Evolutionary conservation across 2,113 vertebrate genomes (phyloP), one percentile per base, ranked within the genome.

Genomic region (Periophthalmodon schlosseri): DNA sequence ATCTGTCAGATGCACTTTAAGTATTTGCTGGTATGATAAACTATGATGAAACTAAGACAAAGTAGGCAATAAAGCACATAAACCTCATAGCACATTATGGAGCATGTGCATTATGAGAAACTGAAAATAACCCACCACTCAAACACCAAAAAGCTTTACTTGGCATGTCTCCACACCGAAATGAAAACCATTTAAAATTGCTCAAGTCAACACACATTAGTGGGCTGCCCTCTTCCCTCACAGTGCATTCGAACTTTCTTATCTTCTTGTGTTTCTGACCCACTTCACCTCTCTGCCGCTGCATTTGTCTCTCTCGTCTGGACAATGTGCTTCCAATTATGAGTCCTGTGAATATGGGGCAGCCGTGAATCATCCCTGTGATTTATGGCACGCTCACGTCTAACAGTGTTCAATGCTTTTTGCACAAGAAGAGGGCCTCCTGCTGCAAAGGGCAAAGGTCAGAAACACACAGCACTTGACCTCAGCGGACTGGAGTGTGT

Each of bases 291-390:
- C 70, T 70, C 68, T 49, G 44, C 71, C 78, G 39, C 33, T 20
- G 72, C 66, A 70, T 75, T 75, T 60, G 57, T 60, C 49, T 75
- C 78, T 84, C 83, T 83, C 78, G 82, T 87, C 90, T 86, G 86
- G 66, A 36, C 90, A 95, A 95, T 94, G 87, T 96, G 96, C 90
- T 96, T 97, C 94, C 94, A 96, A 95, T 97, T 96, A 97, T 79
- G 90, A 93, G 93, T 92, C 90, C 93, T 89, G 93, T 89, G 83
- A 89, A 93, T 90, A 78, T 44, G 79, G 78, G 77, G 72, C 61
- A 64, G 73, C 1, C 60, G 74, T 28, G 70, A 78, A 75, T 79
- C 56, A 72, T 78, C 76, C 49, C 68, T 89, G 88, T 95, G 95
- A 97, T 96, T 96, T 96, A 96, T 95, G 93, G 91, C 56, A 47